phyloP scores from a whole-genome alignment of 30 jellyfish, hydroid and myxozoan species.

The Clytia hemisphaerica region DNA sequence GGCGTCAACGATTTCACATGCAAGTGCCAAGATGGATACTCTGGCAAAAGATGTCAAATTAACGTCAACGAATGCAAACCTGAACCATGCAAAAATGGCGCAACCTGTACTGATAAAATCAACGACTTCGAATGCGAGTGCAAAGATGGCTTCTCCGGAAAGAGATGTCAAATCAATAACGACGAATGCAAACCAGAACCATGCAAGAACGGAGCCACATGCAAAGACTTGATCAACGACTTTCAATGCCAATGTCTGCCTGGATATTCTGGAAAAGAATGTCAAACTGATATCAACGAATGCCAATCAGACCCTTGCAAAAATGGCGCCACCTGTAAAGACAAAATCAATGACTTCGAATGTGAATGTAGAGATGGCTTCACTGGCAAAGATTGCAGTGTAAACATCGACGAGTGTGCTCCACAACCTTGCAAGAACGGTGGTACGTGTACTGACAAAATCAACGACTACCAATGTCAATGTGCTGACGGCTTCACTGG shows the following conservation, averaged over 20 bases:
- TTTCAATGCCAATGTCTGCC: conserved; percentile 48
- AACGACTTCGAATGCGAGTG: conserved; percentile 35
- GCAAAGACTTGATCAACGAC: conserved; percentile 42
- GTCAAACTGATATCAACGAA: conserved; percentile 43
- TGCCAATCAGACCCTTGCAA: conserved; percentile 49
- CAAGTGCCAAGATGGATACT: conserved; percentile 37
- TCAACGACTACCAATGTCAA: conserved; percentile 22
- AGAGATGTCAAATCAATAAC: conserved; percentile 27
- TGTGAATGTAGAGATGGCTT: conserved; percentile 48
- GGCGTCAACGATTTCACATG: conserved; percentile 40
- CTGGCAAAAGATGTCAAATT: conserved; percentile 33
- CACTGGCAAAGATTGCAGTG: conserved; percentile 39
- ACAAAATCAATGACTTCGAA: conserved; percentile 27
- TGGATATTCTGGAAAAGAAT: conserved; percentile 51
- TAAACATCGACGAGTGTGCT: conserved; percentile 32
- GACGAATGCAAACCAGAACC: conserved; percentile 63
- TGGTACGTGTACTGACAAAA: conserved; percentile 34
- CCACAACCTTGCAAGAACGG: conserved; percentile 46
- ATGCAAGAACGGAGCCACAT: conserved; percentile 39
- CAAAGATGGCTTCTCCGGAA: conserved; percentile 38
- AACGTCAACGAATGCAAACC: no score
- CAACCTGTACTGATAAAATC: no score
- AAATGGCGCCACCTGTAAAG: conserved; percentile 41
- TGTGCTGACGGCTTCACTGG: conserved; percentile 36
- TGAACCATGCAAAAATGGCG: no score